phyloP scores from a whole-genome alignment of 2,888 invertebrate genomes.

The Lutraria lutraria region DNA sequence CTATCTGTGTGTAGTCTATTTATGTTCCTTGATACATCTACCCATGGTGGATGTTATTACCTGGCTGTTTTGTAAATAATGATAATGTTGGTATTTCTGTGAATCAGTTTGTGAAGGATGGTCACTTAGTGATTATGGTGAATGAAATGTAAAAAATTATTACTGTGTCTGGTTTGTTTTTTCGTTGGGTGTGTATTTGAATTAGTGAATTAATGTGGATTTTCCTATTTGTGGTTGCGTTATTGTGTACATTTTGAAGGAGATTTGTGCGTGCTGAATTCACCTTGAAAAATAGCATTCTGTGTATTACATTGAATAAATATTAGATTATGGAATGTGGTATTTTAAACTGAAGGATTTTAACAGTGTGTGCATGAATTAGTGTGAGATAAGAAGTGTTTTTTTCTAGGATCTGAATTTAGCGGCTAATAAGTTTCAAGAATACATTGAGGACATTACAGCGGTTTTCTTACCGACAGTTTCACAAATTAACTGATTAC shows the following conservation, averaged over 20 bases:
- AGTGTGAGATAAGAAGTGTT: neutral
- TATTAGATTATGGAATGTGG: neutral
- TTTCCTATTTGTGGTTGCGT: neutral
- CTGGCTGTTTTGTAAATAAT: constrained; percentile 13
- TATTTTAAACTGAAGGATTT: constrained; percentile 1
- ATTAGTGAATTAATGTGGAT: neutral
- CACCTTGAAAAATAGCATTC: neutral
- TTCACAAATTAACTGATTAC: neutral
- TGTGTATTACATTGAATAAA: constrained; percentile 8
- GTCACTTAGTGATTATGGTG: constrained; percentile 9
- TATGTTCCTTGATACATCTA: neutral
- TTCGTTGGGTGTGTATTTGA: neutral
- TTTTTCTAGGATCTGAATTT: neutral
- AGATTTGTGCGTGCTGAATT: neutral
- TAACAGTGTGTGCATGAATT: constrained; percentile 5
- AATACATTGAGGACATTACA: neutral
- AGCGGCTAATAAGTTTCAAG: neutral
- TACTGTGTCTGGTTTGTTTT: neutral
- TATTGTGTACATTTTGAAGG: neutral
- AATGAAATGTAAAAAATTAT: constrained; percentile 12
- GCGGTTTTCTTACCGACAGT: neutral
- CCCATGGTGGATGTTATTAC: neutral
- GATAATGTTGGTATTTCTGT: neutral
- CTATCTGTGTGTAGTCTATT: constrained; percentile 11
- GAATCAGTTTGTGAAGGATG: constrained; percentile 2